Base-by-base conservation (phyloP, 2,888 invertebrate genomes). In the Parthenolecanium corni region DNA sequence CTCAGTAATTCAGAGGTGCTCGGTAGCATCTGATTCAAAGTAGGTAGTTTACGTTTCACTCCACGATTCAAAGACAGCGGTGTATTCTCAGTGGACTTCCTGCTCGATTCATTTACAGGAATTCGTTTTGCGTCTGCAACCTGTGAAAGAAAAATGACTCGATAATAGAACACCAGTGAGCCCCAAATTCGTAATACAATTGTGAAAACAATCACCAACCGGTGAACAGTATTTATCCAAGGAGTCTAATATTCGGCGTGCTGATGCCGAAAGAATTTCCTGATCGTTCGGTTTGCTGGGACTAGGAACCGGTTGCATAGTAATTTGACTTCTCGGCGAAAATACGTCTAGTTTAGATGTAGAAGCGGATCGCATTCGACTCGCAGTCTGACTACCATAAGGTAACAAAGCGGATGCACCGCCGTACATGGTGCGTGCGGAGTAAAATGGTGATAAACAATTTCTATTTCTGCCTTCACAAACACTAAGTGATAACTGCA, bases 221-320 rank as follows among this genome's bases (percentile, higher is more conserved):
- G 91, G 89, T 1, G 89, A 86, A 0, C 88, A 84, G 74, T 86
- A 89, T 69, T 85, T 82, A 71, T 91, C 88, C 62, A 93, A 75
- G 4, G 89, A 79, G 69, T 86, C 84, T 69, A 92, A 75, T 67
- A 93, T 85, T 66, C 84, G 80, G 69, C 83, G 81, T 0, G 91
- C 85, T 3, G 90, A 85, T 67, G 81, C 79, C 70, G 87, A 86
- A 53, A 63, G 53, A 3, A 49, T 61, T 51, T 61, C 61, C 51
- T 61, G 61, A 61, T 61, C 61, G 23, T 61, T 61, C 36, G 38
- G 21, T 6, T 38, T 49, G 21, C 46, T 46, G 20, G 61, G 61
- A 61, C 61, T 61, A 61, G 61, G 61, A 61, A 61, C 61, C 51
- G 61, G 61, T 12, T 61, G 61, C 21, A 61, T 61, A 16, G 61